These are phyloP conservation scores for Scaptomyza hsui DNA, from an alignment of 1,140 invertebrate species.

Conservation along the genomic window DNA sequence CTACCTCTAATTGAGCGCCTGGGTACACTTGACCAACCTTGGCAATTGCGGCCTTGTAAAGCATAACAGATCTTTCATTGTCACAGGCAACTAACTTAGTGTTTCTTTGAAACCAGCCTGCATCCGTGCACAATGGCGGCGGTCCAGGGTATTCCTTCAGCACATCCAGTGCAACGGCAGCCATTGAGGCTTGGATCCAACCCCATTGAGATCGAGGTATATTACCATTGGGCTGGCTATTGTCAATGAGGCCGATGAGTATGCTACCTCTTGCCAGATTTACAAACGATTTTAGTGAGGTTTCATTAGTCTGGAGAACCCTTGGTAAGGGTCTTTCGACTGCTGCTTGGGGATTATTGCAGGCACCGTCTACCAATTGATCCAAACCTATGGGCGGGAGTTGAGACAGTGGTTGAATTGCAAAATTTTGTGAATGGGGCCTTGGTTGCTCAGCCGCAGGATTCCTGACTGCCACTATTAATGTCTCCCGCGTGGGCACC, in stretches of 20 bases:
- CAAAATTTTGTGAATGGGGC: too few species aligned
- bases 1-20: slow-evolving; percentile 22
- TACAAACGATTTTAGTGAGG: not conserved
- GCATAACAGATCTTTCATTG: slow-evolving; percentile 11
- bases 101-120: slow-evolving; percentile 26
- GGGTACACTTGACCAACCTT: slow-evolving; percentile 20
- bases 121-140: slow-evolving; percentile 18
- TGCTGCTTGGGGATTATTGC: too few species aligned
- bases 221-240: slow-evolving; percentile 9
- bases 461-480: slow-evolving; percentile 10
- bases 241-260: slow-evolving; percentile 23
- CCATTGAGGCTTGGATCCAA: slow-evolving; percentile 27
- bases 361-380: not conserved
- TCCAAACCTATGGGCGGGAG: not conserved
- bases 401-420: too few species aligned
- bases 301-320: not conserved
- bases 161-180: slow-evolving; percentile 22
- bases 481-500: not conserved
- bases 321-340: not conserved
- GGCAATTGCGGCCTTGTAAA: slow-evolving; percentile 12
- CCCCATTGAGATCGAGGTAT: slow-evolving; percentile 18
- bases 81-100: slow-evolving; percentile 30
- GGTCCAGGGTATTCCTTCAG: slow-evolving; percentile 22
- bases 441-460: not conserved
- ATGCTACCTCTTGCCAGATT: slow-evolving; percentile 8